Evolutionary conservation across 2,888 invertebrate species (phyloP).

Genomic region (Drosophila rubida): DNA sequence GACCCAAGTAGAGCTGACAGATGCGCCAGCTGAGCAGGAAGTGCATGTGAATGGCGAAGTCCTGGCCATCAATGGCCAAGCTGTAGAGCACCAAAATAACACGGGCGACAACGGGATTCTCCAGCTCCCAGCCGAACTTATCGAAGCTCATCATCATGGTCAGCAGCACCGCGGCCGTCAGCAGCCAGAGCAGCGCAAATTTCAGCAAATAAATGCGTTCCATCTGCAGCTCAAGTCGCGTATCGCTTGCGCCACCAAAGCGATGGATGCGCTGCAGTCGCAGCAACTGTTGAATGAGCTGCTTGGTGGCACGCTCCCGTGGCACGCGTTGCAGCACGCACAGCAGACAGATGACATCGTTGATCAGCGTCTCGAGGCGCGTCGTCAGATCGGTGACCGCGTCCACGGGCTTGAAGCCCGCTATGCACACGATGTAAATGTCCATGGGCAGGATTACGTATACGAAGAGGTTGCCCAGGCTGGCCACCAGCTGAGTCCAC

Average conservation of each 20-base stretch:
- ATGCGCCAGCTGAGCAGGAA: constrained; percentile 43
- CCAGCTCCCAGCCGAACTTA: rapidly evolving
- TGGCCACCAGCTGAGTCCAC: constrained; percentile 37
- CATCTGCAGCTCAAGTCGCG: background rate
- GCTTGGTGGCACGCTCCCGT: constrained; percentile 18
- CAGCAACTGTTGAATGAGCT: constrained; percentile 4
- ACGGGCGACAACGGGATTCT: rapidly evolving
- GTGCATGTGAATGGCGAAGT: constrained; percentile 27
- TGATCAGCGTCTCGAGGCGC: constrained; percentile 9
- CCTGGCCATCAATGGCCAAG: constrained; percentile 11
- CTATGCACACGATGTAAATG: background rate
- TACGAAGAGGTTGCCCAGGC: constrained; percentile 22
- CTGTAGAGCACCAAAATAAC: background rate
- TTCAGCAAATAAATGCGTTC: constrained; percentile 28
- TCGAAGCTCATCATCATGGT: background rate
- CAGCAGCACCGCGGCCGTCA: background rate
- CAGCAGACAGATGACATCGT: constrained; percentile 30
- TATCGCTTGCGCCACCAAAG: background rate
- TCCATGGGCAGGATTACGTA: background rate
- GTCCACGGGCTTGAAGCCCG: background rate
- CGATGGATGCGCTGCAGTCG: constrained; percentile 22
- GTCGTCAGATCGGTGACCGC: background rate
- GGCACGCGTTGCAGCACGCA: constrained; percentile 27
- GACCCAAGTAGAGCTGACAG: constrained; percentile 3
- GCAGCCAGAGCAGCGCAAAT: constrained; percentile 26